Evolutionary conservation across 2,888 invertebrate species (phyloP).

Genomic region (Aspidapion aeneum): DNA sequence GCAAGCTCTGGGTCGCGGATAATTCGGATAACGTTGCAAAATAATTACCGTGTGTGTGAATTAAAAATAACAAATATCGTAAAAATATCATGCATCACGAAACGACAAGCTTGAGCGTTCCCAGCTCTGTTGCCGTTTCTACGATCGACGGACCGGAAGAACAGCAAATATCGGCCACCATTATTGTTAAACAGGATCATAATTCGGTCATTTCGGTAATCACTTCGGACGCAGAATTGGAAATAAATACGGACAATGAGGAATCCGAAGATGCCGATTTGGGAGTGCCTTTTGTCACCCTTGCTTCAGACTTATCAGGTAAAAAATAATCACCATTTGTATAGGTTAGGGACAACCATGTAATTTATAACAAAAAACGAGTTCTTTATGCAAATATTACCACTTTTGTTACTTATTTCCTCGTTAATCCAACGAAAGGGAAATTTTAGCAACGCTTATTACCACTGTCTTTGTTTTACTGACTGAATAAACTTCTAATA

Average conservation of each 20-base stretch:
- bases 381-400: too few species aligned
- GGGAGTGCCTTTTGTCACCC: conserved; percentile 58
- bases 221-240: conserved; percentile 50
- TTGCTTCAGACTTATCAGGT: conserved; percentile 48
- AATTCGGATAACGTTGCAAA: conserved; percentile 47
- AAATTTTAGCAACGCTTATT: too few species aligned
- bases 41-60: conserved; percentile 47
- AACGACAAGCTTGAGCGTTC: conserved; percentile 65
- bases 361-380: too few species aligned
- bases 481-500: too few species aligned
- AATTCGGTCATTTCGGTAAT: conserved; percentile 40
- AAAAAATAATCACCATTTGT: conserved; percentile 49
- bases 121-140: conserved; percentile 62
- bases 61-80: conserved; percentile 50
- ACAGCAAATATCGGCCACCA: conserved; percentile 39
- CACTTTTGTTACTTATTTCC: too few species aligned
- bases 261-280: conserved; percentile 58
- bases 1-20: conserved; percentile 47
- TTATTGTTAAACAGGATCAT: conserved; percentile 34
- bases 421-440: too few species aligned
- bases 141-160: conserved; percentile 49
- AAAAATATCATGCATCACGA: conserved; percentile 64
- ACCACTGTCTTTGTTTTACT: too few species aligned
- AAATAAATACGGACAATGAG: conserved; percentile 54
- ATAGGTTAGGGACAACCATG: too few species aligned